Conservation (phyloP, 2,113 vertebrate genomes). For the Apteryx owenii region DNA sequence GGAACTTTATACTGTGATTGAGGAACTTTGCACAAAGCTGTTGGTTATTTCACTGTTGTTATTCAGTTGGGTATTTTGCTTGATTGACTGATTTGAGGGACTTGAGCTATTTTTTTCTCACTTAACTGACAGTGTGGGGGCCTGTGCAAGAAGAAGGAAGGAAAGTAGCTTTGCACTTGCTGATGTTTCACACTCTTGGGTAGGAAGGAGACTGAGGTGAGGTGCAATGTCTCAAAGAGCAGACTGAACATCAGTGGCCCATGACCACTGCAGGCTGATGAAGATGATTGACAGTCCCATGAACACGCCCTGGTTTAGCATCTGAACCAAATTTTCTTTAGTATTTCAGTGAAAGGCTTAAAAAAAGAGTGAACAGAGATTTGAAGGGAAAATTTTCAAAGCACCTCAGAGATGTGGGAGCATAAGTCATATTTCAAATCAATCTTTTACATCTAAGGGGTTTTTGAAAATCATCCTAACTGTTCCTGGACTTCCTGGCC, state of each 20-base stretch:
- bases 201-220: background rate
- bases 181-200: background rate
- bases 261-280: background rate
- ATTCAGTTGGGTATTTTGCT: background rate
- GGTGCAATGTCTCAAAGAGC: background rate
- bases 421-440: constrained; percentile 63
- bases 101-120: background rate
- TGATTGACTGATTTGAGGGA: background rate
- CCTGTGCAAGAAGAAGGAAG: background rate
- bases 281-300: background rate
- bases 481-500: constrained; percentile 26
- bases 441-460: constrained; percentile 21
- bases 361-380: background rate
- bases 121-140: background rate
- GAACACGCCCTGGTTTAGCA: background rate
- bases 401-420: background rate
- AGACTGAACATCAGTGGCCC: background rate
- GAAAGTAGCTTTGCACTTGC: background rate
- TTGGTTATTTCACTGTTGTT: background rate
- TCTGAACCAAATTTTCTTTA: constrained; percentile 3
- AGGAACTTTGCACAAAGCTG: background rate
- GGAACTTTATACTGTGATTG: background rate
- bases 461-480: constrained; percentile 41
- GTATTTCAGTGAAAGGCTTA: background rate
- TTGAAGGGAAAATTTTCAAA: constrained; percentile 41